Evolutionary conservation across 2,888 invertebrate species (phyloP).

Genomic region (Pantelozetes paolii): DNA sequence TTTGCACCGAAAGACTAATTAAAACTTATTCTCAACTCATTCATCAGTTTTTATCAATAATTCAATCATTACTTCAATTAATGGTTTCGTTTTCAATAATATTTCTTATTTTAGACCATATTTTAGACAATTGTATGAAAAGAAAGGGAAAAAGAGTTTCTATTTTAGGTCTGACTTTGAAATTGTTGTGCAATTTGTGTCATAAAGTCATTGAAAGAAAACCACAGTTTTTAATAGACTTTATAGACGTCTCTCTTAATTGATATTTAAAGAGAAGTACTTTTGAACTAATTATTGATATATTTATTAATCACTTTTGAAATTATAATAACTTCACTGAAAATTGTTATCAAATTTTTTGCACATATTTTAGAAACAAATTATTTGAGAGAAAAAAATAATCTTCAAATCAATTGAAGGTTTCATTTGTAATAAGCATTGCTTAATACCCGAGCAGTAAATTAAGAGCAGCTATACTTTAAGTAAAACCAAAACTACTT

Average conservation of each 20-base stretch:
- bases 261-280: background rate
- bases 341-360: conserved; percentile 27
- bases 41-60: background rate
- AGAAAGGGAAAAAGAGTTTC: too few species aligned
- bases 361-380: conserved; percentile 24
- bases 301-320: background rate
- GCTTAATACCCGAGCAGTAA: conserved; percentile 27
- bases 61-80: background rate
- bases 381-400: background rate
- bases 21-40: background rate
- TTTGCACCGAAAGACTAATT: conserved; percentile 2
- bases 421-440: conserved; percentile 29
- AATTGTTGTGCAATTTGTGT: conserved; percentile 15
- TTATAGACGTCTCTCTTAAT: background rate
- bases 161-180: background rate
- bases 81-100: background rate
- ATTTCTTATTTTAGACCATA: background rate
- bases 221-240: background rate
- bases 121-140: background rate
- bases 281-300: background rate
- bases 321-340: conserved; percentile 5
- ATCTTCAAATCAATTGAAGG: conserved; percentile 30
- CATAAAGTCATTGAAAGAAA: background rate
- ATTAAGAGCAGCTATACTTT: conserved; percentile 32
- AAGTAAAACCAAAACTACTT: background rate